phyloP scores from a whole-genome alignment of 1,140 invertebrate species.

The Nixonia krombeini region DNA sequence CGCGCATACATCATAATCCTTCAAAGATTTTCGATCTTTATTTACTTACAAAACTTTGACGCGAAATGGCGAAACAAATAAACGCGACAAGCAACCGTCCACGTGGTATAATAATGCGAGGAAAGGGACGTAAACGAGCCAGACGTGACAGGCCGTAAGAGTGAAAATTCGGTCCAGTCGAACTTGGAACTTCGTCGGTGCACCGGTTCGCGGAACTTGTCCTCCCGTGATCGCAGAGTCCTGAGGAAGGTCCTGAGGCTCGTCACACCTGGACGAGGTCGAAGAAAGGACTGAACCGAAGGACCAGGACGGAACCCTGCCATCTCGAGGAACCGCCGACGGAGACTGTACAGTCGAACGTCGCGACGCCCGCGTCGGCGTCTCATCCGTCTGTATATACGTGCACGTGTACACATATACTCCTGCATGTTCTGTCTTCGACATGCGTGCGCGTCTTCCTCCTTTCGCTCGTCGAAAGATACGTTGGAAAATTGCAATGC shows the following conservation, averaged over 20 bases:
- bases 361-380: slow-evolving; percentile 68
- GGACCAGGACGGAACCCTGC: slow-evolving; percentile 53
- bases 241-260: slow-evolving; percentile 9
- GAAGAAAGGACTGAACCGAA: slow-evolving; percentile 58
- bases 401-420: slow-evolving; percentile 22
- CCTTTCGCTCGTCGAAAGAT: slow-evolving; percentile 34
- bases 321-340: slow-evolving; percentile 67
- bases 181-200: no score
- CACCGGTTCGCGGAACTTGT: no score
- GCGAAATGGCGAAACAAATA: no score
- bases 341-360: slow-evolving; percentile 70
- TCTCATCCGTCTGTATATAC: slow-evolving; percentile 54
- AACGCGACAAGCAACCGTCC: no score
- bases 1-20: no score
- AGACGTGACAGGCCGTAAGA: no score
- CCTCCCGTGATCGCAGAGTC: not conserved
- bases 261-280: slow-evolving; percentile 41
- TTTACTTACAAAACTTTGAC: no score
- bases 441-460: slow-evolving; percentile 52
- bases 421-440: slow-evolving; percentile 44
- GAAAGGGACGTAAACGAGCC: no score
- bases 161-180: no score
- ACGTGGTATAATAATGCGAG: no score
- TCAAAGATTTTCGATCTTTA: no score
- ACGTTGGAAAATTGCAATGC: slow-evolving; percentile 37